Conservation (phyloP, 2,797 vertebrate genomes). For the Anabacerthia variegaticeps region DNA sequence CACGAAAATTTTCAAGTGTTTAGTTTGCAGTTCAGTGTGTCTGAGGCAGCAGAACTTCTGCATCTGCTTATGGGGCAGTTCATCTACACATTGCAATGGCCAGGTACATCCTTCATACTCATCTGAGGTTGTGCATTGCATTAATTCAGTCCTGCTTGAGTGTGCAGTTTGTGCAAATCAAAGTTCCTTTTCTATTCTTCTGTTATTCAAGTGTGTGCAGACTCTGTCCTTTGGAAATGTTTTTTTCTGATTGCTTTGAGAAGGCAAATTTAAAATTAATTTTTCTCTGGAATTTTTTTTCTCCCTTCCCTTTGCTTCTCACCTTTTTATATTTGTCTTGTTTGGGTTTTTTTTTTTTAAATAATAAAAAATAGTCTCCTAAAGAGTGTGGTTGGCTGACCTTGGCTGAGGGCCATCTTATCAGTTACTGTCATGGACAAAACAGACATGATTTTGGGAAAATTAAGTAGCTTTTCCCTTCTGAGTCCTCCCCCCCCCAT, state of each 20-base stretch:
- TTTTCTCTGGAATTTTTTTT: neutral
- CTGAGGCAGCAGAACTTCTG: neutral
- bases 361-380: neutral
- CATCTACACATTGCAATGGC: neutral
- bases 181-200: neutral
- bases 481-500: rapidly evolving
- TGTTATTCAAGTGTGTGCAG: neutral
- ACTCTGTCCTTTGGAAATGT: neutral
- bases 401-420: neutral
- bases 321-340: neutral
- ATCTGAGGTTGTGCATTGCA: neutral
- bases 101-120: neutral
- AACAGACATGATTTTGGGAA: neutral
- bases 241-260: neutral
- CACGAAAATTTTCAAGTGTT: neutral
- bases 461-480: neutral
- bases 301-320: neutral
- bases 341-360: rapidly evolving
- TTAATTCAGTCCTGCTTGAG: neutral
- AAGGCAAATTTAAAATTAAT: neutral
- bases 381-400: neutral
- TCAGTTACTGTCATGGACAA: neutral
- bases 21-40: neutral
- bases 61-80: neutral
- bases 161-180: neutral